Conservation (phyloP, 2,888 invertebrate genomes). For the Melieria crassipennis region DNA sequence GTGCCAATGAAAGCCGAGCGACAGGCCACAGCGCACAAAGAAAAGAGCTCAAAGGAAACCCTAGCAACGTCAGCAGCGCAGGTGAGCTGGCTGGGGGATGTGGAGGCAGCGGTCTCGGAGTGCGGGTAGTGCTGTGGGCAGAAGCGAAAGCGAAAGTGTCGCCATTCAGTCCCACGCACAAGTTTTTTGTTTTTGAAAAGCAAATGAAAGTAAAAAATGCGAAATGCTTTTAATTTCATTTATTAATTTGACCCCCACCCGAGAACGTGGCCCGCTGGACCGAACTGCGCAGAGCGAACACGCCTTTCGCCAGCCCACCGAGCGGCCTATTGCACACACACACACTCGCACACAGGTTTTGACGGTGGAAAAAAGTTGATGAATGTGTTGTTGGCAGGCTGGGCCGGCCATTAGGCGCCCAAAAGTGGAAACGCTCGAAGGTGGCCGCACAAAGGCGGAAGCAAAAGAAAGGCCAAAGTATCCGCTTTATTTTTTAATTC, state of each 20-base stretch:
- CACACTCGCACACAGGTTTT: too few species aligned
- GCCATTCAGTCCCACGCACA: constrained; percentile 1
- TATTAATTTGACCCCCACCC: constrained; percentile 23
- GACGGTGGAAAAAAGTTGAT: constrained; percentile 11
- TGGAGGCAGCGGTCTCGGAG: too few species aligned
- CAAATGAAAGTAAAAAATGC: constrained; percentile 22
- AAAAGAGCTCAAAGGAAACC: constrained; percentile 25
- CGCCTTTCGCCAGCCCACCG: not conserved
- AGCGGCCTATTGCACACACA: not conserved
- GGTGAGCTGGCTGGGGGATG: too few species aligned
- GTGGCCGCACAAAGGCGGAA: too few species aligned
- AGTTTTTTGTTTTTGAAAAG: constrained; percentile 1
- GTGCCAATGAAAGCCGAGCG: not conserved
- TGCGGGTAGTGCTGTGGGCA: not conserved
- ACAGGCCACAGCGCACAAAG: not conserved
- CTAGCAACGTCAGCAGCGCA: constrained; percentile 7
- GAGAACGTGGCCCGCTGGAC: not conserved
- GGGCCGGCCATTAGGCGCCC: too few species aligned
- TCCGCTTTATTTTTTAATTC: too few species aligned
- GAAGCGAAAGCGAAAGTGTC: constrained; percentile 10
- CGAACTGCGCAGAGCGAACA: constrained; percentile 3
- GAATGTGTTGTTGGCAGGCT: constrained; percentile 4
- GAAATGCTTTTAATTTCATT: constrained; percentile 32
- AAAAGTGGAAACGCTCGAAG: too few species aligned
- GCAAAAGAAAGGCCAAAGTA: too few species aligned